Conservation (phyloP, 2,113 vertebrate species). For the Tetrax tetrax region DNA sequence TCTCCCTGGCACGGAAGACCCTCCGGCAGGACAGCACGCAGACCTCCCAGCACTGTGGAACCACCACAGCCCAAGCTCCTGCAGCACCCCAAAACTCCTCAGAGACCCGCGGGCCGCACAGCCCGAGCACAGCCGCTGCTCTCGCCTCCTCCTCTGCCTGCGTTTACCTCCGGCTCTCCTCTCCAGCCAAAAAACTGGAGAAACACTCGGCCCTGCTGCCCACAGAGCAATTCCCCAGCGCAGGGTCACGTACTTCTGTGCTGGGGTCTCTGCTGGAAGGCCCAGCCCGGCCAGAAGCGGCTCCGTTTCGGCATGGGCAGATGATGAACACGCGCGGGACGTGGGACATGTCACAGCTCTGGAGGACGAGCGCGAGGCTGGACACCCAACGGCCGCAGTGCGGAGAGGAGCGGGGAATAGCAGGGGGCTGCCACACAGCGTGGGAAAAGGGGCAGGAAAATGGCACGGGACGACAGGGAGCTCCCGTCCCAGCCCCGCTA, state of each 20-base stretch:
- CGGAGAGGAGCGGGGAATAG: background rate
- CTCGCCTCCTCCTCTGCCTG: background rate
- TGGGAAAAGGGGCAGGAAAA: background rate
- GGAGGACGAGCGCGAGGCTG: accelerated
- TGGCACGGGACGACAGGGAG: background rate
- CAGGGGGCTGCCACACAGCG: background rate
- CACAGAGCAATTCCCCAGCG: background rate
- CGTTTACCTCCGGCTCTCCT: background rate
- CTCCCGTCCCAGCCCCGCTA: background rate
- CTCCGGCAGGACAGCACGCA: background rate
- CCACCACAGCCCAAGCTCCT: background rate
- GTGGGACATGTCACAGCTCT: background rate
- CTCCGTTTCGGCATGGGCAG: accelerated
- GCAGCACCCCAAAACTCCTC: background rate
- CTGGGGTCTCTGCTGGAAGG: background rate
- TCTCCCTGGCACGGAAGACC: background rate
- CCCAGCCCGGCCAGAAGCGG: background rate
- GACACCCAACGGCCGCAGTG: background rate
- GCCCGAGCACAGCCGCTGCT: background rate
- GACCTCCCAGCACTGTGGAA: accelerated
- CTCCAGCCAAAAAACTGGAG: background rate
- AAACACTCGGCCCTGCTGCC: background rate
- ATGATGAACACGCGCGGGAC: accelerated
- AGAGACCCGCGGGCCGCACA: background rate
- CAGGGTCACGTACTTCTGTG: background rate